Evolutionary conservation across 2,888 invertebrate species (phyloP), one percentile per base, ranked within the genome.

Genomic region (Drosophila nigricruria): DNA sequence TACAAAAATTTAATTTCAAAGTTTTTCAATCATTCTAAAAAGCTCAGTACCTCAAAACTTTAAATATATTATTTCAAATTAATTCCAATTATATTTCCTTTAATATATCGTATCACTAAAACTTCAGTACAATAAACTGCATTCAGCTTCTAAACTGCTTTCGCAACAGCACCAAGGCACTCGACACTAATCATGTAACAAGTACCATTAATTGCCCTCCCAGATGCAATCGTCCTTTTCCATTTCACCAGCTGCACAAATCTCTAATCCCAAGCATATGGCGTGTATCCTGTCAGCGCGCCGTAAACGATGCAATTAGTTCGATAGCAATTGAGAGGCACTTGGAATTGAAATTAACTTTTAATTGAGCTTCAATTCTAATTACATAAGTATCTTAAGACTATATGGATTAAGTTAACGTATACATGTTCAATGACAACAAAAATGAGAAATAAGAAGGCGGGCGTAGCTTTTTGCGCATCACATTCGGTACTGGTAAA

Each of bases 331-430:
- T 62, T 62, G 70, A 34, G 50, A 61, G 50, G 57, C 64, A 36
- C 66, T 76, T 73, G 84, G 73, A 81, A 81, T 81, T 81, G 74
- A 82, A 81, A 85, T 88, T 79, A 81, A 65, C 36, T 71, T 81
- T 85, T 82, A 85, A 84, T 85, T 70, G 68, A 68, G 30, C 76
- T 79, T 73, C 79, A 73, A 54, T 70, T 59, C 36, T 60, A 67
- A 70, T 68, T 70, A 70, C 61, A 53, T 42, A 50, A 53, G 56
- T 53, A 74, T 60, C 82, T 79, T 77, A 52, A 18, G 10, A 71
- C 49, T 79, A 66, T 57, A 54, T 45, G 49, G 53, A 69, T 68
- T 64, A 65, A 69, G 77, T 83, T 81, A 81, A 59, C 77, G 66
- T 67, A 67, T 70, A 69, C 77, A 58, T 47, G 52, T 64, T 43